These are phyloP conservation scores for Ips nitidus DNA, from an alignment of 1,140 invertebrate genomes.

Conservation along the genomic window DNA sequence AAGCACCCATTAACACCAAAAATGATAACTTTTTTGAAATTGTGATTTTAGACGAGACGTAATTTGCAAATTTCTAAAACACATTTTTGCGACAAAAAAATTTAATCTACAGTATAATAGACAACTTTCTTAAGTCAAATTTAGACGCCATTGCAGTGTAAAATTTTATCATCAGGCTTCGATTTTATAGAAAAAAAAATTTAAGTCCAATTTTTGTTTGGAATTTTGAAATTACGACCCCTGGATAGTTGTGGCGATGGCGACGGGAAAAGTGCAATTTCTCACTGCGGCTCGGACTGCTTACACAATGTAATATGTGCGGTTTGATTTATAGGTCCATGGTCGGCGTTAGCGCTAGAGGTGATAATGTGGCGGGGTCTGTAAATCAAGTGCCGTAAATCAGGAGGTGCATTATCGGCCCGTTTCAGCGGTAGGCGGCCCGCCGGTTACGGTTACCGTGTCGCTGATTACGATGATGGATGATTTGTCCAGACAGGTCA, in stretches of 20 bases:
- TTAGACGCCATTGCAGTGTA: too few species aligned
- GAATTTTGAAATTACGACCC: too few species aligned
- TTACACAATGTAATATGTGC: constrained; percentile 31
- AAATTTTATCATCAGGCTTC: too few species aligned
- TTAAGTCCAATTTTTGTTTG: too few species aligned
- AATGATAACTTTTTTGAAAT: too few species aligned
- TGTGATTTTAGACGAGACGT: too few species aligned
- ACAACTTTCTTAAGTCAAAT: too few species aligned
- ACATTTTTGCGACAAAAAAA: too few species aligned
- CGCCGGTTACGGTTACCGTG: constrained; percentile 17
- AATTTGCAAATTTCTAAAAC: too few species aligned
- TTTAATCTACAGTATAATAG: too few species aligned
- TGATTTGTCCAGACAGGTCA: constrained; percentile 21
- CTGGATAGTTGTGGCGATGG: not conserved
- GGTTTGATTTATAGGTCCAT: constrained; percentile 25
- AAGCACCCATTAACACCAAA: too few species aligned
- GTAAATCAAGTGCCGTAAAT: constrained; percentile 37
- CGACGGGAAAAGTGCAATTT: constrained; percentile 23
- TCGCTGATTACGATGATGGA: constrained; percentile 36
- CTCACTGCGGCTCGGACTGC: constrained; percentile 12
- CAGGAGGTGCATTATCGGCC: constrained; percentile 37
- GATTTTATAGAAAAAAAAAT: too few species aligned
- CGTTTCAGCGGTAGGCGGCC: constrained; percentile 32
- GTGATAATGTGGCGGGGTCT: constrained; percentile 32
- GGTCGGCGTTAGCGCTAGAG: constrained; percentile 19